Evolutionary conservation across 2,113 vertebrate species (phyloP), one percentile per base, ranked within the genome.

Genomic region (Menidia beryllina): DNA sequence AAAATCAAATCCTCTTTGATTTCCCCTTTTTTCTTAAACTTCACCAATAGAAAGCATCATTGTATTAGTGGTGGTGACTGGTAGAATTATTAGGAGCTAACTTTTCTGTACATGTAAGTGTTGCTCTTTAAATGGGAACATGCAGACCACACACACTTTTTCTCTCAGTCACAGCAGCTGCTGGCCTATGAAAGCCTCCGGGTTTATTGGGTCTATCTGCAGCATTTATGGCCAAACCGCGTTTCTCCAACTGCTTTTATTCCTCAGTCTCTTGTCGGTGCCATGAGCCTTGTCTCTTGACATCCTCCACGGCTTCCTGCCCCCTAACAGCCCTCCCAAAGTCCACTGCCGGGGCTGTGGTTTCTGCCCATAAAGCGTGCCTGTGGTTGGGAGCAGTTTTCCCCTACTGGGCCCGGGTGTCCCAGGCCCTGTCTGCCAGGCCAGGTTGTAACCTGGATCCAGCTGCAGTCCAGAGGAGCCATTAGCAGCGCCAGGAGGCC

Each of bases 401-500:
- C 80, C 77, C 59, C 82, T 60, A 24, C 34, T 54, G 74, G 78
- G 80, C 65, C 79, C 27, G 56, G 56, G 55, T 7, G 59, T 83
- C 82, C 65, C 62, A 20, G 43, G 57, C 75, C 72, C 74, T 69
- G 75, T 73, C 39, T 47, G 59, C 69, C 80, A 72, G 79, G 67
- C 86, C 79, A 69, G 80, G 86, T 86, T 84, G 84, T 90, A 88
- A 86, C 88, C 89, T 91, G 89, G 89, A 89, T 88, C 86, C 88
- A 91, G 87, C 89, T 90, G 89, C 72, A 77, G 88, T 88, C 86
- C 87, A 90, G 83, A 90, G 83, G 82, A 90, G 81, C 89, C 83
- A 91, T 91, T 92, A 91, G 84, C 72, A 51, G 79, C 73, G 84
- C 89, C 91, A 86, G 86, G 85, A 88, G 88, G 79, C 87, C 81